Base-by-base conservation (phyloP, 2,797 vertebrate genomes). In the Cossypha caffra region DNA sequence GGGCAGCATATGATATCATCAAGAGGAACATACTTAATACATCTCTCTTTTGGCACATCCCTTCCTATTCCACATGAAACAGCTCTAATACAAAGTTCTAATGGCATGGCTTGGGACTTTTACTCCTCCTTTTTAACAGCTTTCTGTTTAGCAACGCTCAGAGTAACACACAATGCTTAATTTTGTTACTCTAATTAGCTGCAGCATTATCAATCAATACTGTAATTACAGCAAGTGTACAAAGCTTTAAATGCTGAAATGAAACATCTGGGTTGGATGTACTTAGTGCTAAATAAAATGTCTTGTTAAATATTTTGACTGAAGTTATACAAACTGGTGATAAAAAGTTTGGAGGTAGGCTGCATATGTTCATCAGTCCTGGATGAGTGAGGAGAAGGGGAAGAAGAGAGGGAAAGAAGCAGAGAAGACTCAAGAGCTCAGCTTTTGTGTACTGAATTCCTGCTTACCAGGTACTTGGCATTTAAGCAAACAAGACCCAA, bases 231-330 rank as follows among this genome's bases (percentile, higher is more conserved):
- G 67, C 42, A 93, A 88, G 47, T 9, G 47, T 88, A 73, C 48
- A 86, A 83, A 75, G 74, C 43, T 86, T 74, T 69, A 85, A 23
- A 89, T n/a, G 50, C 45, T 77, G 72, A 77, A 89, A 77, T 71
- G 14, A 87, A 87, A 71, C 54, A 87, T 82, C 63, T 74, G 63
- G 38, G 13, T 77, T 88, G 38, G 26, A 75, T 62, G 40, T 29
- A 80, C 62, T 76, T 50, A 63, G 13, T 74, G 31, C 21, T 85
- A 93, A 64, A 74, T 48, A 67, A 92, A 83, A 51, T 4, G 8
- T 55, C 48, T 86, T 58, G 6, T 59, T 84, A 93, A 94, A 83
- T 91, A 80, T 92, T 94, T 89, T 93, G 89, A 87, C 71, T 48
- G 35, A 43, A 95, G 37, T 89, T 59, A 42, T 3, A 76, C 67